These are phyloP conservation scores for Ephestia elutella DNA, from an alignment of 1,140 invertebrate genomes.

Conservation along the genomic window DNA sequence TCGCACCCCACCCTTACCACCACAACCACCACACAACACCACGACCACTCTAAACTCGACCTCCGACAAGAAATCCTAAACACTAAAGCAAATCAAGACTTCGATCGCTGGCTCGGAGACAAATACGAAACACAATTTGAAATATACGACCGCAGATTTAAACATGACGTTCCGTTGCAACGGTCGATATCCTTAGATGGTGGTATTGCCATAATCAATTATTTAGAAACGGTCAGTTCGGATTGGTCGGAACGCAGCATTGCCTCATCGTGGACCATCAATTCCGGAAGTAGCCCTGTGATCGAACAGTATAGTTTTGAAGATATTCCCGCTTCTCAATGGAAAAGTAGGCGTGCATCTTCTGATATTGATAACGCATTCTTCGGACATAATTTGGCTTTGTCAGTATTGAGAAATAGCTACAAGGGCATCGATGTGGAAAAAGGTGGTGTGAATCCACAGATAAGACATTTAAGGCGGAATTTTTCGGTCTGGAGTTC, in stretches of 20 bases:
- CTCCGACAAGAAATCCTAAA: conserved; percentile 52
- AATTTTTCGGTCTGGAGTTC: conserved; percentile 38
- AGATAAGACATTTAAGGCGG: conserved; percentile 52
- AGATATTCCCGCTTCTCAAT: conserved; percentile 59
- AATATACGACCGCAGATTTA: conserved; percentile 31
- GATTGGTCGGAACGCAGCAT: conserved; percentile 34
- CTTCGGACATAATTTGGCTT: conserved; percentile 32
- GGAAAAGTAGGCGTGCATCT: conserved; percentile 62
- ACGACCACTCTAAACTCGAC: conserved; percentile 38
- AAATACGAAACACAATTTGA: conserved; percentile 47
- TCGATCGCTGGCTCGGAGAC: conserved; percentile 53
- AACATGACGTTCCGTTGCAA: conserved; percentile 51
- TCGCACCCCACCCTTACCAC: conserved; percentile 38
- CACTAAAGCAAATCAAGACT: conserved; percentile 43
- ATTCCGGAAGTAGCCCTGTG: conserved; percentile 27
- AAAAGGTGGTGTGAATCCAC: conserved; percentile 37
- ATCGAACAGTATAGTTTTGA: conserved; percentile 55
- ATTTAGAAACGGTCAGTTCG: conserved; percentile 42
- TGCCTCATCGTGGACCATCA: conserved; percentile 44
- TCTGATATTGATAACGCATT: conserved; percentile 34
- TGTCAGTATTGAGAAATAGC: conserved; percentile 46
- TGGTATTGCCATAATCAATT: conserved; percentile 55
- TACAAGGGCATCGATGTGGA: conserved; percentile 47
- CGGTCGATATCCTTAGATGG: conserved; percentile 59
- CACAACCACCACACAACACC: conserved; percentile 12